Base-by-base conservation (phyloP, 2,113 vertebrate species). In the Calidris pygmaea region DNA sequence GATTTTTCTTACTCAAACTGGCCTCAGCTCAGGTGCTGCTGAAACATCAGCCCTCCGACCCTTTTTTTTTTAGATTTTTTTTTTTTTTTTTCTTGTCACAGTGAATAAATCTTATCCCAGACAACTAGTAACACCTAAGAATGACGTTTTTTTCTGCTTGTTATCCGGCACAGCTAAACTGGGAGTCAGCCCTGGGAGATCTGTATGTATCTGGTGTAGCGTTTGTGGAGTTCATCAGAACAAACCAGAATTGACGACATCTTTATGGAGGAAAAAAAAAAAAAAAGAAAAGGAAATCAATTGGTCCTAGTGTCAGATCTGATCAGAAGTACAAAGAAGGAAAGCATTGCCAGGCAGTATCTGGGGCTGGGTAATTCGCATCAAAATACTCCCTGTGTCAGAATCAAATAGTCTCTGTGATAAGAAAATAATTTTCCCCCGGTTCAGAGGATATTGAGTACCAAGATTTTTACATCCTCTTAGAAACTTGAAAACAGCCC, bases 261-360 rank as follows among this genome's bases (percentile, higher is more conserved):
- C 87, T 96, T 96, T 86, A 89, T 47, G 83, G 78, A 89, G 82
- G 22, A 7, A 45, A 62, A 66, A 68, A 68, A 66, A 68, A 68
- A 41, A 14, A 63, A 53, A 76, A 53, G 29, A 18, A 87, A 70
- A 84, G 66, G 77, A 95, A 96, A 96, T 96, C 93, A 94, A 93
- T 96, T 94, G 95, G 93, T 72, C 70, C 87, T 50, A 29, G 58
- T 94, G 93, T 93, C 91, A 94, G 77, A 53, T 76, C 70, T 96
- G 93, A 98, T 98, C 95, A 91, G 87, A 95, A 68, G 68, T 95
- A 92, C 72, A 85, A 95, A 91, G 92, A 90, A 92, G 79, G n/a
- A 92, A 95, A 72, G 48, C 72, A 41, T 78, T 91, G 78, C 87
- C 89, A 95, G 72, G 50, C 89, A 92, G 74, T 84, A 81, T 91